A percentile compares a stretch with the other conserved stretches of the same genome.
These are phyloP conservation scores for Holotrichia oblita DNA, from an alignment of 1,140 invertebrate genomes.

Conservation along the genomic window DNA sequence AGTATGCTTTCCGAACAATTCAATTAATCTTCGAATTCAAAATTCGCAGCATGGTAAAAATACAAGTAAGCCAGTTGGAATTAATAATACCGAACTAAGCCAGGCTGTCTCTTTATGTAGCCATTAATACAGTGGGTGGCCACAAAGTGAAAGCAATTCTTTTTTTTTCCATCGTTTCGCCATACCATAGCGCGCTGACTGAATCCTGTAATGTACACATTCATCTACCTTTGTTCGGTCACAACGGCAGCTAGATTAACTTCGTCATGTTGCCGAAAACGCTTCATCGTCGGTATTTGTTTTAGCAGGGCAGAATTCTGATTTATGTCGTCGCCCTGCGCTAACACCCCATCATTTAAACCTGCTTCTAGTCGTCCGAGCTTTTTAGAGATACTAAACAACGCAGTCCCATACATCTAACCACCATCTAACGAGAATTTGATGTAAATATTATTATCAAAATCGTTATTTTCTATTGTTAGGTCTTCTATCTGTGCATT, in stretches of 20 bases:
- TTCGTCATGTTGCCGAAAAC: slow-evolving; percentile 28
- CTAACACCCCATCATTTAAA: not conserved
- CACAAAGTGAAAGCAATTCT: slow-evolving; percentile 2
- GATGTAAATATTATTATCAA: slow-evolving; percentile 21
- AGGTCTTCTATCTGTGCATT: not conserved
- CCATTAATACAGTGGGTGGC: slow-evolving; percentile 3
- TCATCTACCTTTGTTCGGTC: slow-evolving; percentile 31
- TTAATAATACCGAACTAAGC: not conserved
- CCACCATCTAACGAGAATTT: not conserved
- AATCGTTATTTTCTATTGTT: slow-evolving; percentile 1
- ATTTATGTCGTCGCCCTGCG: not conserved
- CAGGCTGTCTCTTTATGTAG: not conserved
- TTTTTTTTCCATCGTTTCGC: not conserved
- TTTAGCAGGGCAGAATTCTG: not conserved
- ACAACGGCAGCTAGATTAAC: slow-evolving; percentile 1
- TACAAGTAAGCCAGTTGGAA: not conserved
- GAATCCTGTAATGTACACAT: slow-evolving; percentile 4
- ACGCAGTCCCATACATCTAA: not conserved
- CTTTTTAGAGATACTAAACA: not conserved
- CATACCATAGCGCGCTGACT: not conserved
- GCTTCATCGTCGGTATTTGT: slow-evolving; percentile 1
- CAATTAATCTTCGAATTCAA: not conserved
- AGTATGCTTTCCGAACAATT: not conserved
- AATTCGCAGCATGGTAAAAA: not conserved
- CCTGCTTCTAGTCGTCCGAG: not conserved